Percentiles rank a stretch among this genome's conserved stretches.
phyloP scores from a whole-genome alignment of 2,888 invertebrate species.

The Dermolepida albohirtum region DNA sequence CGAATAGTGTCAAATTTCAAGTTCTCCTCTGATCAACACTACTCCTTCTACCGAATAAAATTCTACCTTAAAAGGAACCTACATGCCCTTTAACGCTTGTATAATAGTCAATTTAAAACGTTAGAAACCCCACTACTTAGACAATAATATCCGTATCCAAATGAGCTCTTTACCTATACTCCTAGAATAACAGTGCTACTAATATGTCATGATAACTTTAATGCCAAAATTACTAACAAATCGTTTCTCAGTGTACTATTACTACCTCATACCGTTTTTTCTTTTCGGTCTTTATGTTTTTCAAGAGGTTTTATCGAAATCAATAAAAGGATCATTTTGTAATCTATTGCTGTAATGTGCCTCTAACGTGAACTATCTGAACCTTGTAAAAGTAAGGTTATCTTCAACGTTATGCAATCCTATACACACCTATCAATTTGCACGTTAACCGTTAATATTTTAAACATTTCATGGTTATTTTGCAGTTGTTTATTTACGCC shows the following conservation, averaged over 20 bases:
- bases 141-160: conserved; percentile 24
- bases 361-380: too few relatives aligned
- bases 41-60: background rate
- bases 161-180: background rate
- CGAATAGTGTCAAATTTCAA: too few relatives aligned
- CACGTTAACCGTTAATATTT: background rate
- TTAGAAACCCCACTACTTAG: background rate
- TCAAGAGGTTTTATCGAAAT: background rate
- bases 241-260: conserved; percentile 8
- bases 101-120: conserved; percentile 4
- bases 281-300: background rate
- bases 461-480: background rate
- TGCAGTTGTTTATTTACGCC: conserved; percentile 12
- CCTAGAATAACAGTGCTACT: background rate
- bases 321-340: too few relatives aligned
- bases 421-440: too few relatives aligned
- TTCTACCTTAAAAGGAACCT: background rate
- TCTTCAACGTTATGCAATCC: too few relatives aligned
- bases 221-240: conserved; percentile 29
- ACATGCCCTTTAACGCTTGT: background rate
- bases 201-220: background rate
- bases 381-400: too few relatives aligned
- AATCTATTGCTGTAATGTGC: too few relatives aligned
- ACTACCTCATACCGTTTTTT: conserved; percentile 31
- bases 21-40: background rate